Percentiles rank a stretch among this genome's conserved stretches.
Evolutionary conservation across 2,113 vertebrate species (phyloP).

Genomic region (Bubo blakistoni): DNA sequence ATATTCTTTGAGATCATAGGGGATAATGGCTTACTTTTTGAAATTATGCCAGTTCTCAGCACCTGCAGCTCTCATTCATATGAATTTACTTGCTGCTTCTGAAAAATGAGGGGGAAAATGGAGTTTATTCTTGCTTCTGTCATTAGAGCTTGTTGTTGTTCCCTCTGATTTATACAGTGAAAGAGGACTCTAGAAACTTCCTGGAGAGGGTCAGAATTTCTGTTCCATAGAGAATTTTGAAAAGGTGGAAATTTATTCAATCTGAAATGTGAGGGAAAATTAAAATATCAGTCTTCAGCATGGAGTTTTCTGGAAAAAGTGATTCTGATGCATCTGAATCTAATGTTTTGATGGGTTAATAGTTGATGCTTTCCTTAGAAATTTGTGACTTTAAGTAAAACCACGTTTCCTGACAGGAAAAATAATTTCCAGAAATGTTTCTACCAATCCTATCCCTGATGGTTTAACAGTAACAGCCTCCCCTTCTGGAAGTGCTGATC

Average conservation of each 20-base stretch:
- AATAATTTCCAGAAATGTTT: not conserved
- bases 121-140: not conserved
- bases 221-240: not conserved
- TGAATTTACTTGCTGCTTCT: not conserved
- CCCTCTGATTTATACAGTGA: not conserved
- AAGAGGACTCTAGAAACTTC: not conserved
- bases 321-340: not conserved
- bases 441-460: not conserved
- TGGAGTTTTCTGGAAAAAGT: not conserved
- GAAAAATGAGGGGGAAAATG: not conserved
- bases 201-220: not conserved
- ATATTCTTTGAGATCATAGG: not conserved
- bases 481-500: not conserved
- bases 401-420: not conserved
- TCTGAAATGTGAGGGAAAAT: not conserved
- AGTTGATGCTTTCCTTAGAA: not conserved
- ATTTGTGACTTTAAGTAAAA: not conserved
- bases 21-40: not conserved
- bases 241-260: not conserved
- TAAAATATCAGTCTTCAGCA: not conserved
- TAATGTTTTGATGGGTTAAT: not conserved
- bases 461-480: not conserved
- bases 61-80: not conserved
- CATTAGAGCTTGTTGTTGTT: not conserved
- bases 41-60: not conserved